A percentile compares a stretch with the other conserved stretches of the same genome.
phyloP scores from a whole-genome alignment of 2,113 vertebrate species.

The Saguinus midas region DNA sequence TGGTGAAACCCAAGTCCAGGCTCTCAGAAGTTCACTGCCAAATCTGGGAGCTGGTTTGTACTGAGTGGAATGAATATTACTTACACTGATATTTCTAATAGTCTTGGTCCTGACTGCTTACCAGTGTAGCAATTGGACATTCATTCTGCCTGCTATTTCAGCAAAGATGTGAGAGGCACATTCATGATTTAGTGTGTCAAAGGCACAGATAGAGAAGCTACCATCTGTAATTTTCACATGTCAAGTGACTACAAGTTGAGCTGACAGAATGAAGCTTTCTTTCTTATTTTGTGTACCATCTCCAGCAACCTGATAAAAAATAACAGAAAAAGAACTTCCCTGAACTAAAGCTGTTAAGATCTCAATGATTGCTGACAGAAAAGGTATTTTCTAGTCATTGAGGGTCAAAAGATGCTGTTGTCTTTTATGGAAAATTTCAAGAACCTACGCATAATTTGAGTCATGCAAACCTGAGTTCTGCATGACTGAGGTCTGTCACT shows the following conservation, averaged over 20 bases:
- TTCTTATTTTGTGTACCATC: conserved; percentile 77
- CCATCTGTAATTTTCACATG: conserved; percentile 77
- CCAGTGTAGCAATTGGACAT: background rate
- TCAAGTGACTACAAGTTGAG: conserved; percentile 74
- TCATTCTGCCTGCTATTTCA: background rate
- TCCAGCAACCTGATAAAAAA: conserved; percentile 64
- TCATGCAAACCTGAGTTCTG: background rate
- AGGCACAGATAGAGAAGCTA: conserved; percentile 68
- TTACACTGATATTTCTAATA: background rate
- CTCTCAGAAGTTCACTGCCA: background rate
- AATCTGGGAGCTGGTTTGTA: background rate
- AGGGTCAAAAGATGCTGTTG: background rate
- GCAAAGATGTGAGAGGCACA: conserved; percentile 11
- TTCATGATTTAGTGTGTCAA: conserved; percentile 64
- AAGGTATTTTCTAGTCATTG: background rate
- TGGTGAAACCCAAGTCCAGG: background rate
- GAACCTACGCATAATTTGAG: background rate
- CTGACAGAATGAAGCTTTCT: conserved; percentile 72
- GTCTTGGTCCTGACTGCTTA: background rate
- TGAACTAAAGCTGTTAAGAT: conserved; percentile 60
- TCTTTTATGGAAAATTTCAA: conserved; percentile 37
- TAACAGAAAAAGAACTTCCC: conserved; percentile 61
- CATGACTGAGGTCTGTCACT: background rate
- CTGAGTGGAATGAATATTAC: background rate
- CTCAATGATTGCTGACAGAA: conserved; percentile 63